Conservation (phyloP, 2,888 invertebrate genomes). For the Barypeithes pellucidus region DNA sequence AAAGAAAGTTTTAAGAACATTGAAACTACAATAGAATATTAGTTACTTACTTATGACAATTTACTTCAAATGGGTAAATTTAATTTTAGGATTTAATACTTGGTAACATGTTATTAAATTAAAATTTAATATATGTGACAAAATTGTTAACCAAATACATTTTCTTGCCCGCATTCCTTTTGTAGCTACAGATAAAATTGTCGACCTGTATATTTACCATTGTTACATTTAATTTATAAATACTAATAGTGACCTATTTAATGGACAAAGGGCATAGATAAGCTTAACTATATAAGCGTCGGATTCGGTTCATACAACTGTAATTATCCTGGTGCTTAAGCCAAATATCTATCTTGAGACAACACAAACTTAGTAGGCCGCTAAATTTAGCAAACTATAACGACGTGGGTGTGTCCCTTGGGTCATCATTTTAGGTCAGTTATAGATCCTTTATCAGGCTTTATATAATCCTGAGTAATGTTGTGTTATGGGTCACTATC, state of each 20-base stretch:
- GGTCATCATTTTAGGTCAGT: slow-evolving; percentile 50
- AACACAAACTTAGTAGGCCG: slow-evolving; percentile 34
- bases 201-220: too few species aligned
- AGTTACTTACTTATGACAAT: too few species aligned
- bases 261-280: neutral
- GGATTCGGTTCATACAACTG: neutral
- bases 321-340: slow-evolving; percentile 11
- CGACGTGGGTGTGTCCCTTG: slow-evolving; percentile 48
- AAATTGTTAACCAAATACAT: too few species aligned
- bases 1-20: too few species aligned
- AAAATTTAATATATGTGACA: too few species aligned
- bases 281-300: neutral
- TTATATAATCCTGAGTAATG: slow-evolving; percentile 52
- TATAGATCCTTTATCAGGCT: slow-evolving; percentile 49
- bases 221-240: neutral
- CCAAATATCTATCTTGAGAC: slow-evolving; percentile 14
- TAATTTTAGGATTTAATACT: too few species aligned
- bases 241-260: neutral
- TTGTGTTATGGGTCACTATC: slow-evolving; percentile 33
- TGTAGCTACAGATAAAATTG: too few species aligned
- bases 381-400: slow-evolving; percentile 39
- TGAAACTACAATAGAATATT: too few species aligned
- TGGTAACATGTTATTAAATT: too few species aligned
- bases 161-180: too few species aligned
- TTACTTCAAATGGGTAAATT: too few species aligned